Evolutionary conservation across 2,888 invertebrate species (phyloP).

Genomic region (Trissonchulus sp.): DNA sequence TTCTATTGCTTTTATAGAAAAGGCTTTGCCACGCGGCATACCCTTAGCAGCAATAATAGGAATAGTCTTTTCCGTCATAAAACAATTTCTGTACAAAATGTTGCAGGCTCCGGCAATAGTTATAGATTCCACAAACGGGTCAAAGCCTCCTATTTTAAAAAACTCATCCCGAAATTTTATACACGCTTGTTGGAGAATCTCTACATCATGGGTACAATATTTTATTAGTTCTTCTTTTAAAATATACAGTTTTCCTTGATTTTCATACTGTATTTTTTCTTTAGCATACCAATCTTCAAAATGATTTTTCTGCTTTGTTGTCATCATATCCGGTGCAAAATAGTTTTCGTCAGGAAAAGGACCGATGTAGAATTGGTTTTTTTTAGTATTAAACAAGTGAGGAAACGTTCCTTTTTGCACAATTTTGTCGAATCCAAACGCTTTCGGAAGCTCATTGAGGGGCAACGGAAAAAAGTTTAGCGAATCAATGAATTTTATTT

Average conservation of each 20-base stretch:
- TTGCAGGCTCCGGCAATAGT: not conserved
- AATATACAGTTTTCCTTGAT: slow-evolving; percentile 14
- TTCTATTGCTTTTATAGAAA: not conserved
- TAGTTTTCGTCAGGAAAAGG: not conserved
- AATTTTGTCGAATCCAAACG: not conserved
- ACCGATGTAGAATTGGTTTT: not conserved
- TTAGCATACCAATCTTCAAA: not conserved
- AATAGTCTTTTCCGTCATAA: no score
- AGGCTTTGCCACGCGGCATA: no score
- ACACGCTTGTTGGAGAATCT: not conserved
- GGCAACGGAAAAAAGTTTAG: not conserved
- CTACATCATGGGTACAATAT: slow-evolving; percentile 7
- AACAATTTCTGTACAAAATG: not conserved
- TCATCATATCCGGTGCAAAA: slow-evolving; percentile 12
- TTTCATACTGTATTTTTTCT: no score
- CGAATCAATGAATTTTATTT: no score
- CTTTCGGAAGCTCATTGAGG: not conserved
- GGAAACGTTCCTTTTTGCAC: no score
- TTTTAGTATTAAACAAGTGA: not conserved
- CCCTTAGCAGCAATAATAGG: no score
- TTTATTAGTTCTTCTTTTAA: not conserved
- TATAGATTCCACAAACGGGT: not conserved
- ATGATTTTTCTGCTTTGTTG: not conserved
- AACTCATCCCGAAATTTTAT: not conserved
- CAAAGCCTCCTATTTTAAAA: slow-evolving; percentile 5